phyloP scores from a whole-genome alignment of 2,797 vertebrate genomes.

The Picus viridis region DNA sequence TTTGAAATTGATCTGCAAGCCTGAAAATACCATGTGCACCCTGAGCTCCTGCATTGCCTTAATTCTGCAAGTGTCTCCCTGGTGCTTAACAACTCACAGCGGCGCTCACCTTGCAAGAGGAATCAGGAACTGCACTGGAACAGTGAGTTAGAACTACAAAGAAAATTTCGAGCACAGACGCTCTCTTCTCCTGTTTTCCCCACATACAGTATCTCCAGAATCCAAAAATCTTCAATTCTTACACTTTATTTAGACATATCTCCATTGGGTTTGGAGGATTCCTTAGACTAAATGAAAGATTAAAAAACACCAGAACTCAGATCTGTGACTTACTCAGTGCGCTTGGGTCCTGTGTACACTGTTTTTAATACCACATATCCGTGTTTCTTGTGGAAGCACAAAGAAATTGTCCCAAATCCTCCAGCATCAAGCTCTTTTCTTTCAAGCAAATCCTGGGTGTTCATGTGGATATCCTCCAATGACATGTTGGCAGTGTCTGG shows the following conservation, averaged over 20 bases:
- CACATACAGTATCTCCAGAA: not conserved
- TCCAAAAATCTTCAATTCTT: not conserved
- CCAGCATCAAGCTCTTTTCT: conserved; percentile 85
- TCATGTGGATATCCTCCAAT: conserved; percentile 84
- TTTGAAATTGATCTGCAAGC: not conserved
- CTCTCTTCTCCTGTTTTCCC: not conserved
- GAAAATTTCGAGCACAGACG: not conserved
- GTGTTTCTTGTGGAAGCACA: conserved; percentile 88
- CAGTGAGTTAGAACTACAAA: not conserved
- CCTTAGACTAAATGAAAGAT: not conserved
- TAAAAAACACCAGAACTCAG: not conserved
- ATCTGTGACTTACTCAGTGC: conserved; percentile 85
- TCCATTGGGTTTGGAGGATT: not conserved
- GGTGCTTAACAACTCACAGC: not conserved
- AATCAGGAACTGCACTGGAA: not conserved
- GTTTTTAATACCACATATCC: conserved; percentile 92
- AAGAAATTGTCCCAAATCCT: conserved; percentile 90
- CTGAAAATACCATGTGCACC: not conserved
- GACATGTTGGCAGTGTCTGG: conserved; percentile 79
- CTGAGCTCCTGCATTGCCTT: not conserved
- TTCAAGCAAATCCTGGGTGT: conserved; percentile 83
- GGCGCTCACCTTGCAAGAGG: not conserved
- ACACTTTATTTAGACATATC: not conserved
- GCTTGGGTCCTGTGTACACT: conserved; percentile 88
- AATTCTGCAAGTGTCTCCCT: too few species aligned